Evolutionary conservation across 92 coral and sea anemone genomes (phyloP).

Genomic region (Micromussa lordhowensis): DNA sequence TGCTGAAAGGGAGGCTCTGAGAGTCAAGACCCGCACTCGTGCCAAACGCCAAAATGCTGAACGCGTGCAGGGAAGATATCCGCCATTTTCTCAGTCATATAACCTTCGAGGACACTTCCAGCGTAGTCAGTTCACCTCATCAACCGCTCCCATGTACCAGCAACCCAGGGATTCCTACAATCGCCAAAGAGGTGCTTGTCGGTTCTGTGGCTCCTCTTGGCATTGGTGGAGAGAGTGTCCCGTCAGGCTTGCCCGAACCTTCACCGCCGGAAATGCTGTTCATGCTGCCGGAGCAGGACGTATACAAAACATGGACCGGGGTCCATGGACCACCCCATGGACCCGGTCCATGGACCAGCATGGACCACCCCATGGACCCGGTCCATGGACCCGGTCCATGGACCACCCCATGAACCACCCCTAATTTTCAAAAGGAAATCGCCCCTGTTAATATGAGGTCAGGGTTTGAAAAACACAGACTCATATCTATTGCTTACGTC

Average conservation of each 20-base stretch:
- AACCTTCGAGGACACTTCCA: neutral
- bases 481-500: too few relatives aligned
- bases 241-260: neutral
- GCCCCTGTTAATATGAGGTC: too few relatives aligned
- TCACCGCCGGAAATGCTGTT: neutral
- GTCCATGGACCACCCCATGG: too few relatives aligned
- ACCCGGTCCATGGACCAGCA: too few relatives aligned
- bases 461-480: too few relatives aligned
- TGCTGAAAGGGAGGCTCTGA: slow-evolving; percentile 42
- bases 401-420: too few relatives aligned
- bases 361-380: too few relatives aligned
- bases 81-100: slow-evolving; percentile 3
- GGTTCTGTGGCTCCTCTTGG: slow-evolving; percentile 6
- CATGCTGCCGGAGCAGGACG: neutral
- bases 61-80: neutral
- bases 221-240: slow-evolving; percentile 35
- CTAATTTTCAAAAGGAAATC: too few relatives aligned
- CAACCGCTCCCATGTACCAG: neutral
- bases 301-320: too few relatives aligned
- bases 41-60: neutral
- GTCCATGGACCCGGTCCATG: too few relatives aligned
- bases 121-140: neutral
- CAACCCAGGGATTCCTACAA: neutral
- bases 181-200: neutral
- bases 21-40: neutral